Evolutionary conservation across 2,888 invertebrate genomes (phyloP).

Genomic region (Tryphoninae sp.): DNA sequence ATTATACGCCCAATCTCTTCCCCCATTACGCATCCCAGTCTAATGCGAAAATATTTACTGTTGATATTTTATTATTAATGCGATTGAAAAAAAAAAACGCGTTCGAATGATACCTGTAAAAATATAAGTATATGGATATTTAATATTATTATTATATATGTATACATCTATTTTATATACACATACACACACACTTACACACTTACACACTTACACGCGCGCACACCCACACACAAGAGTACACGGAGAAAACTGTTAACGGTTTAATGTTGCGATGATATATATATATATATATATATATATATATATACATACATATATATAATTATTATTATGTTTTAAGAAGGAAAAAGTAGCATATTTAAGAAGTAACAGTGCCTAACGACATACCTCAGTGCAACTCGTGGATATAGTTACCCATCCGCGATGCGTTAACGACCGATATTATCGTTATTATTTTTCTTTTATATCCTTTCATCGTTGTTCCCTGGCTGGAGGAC

Average conservation of each 20-base stretch:
- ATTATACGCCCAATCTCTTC: conserved; percentile 12
- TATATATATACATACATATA: conserved; percentile 52
- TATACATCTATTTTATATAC: conserved; percentile 69
- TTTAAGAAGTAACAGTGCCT: conserved; percentile 68
- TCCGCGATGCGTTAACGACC: conserved; percentile 69
- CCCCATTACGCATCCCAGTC: conserved; percentile 55
- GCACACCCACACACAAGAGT: conserved; percentile 35
- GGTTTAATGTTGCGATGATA: conserved; percentile 59
- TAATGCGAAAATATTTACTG: conserved; percentile 58
- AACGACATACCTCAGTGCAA: conserved; percentile 78
- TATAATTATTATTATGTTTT: conserved; percentile 60
- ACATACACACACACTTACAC: conserved; percentile 51
- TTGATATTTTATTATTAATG: conserved; percentile 57
- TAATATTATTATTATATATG: conserved; percentile 70
- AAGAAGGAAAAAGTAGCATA: conserved; percentile 52
- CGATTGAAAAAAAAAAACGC: conserved; percentile 55
- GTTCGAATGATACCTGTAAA: conserved; percentile 76
- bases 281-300: conserved; percentile 44
- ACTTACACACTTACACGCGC: too few relatives aligned
- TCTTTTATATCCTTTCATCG: conserved; percentile 17
- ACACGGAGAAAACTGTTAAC: conserved; percentile 63
- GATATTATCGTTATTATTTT: conserved; percentile 34
- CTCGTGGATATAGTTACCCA: conserved; percentile 74
- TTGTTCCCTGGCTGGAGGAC: conserved; percentile 15
- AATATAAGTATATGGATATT: conserved; percentile 74